Conservation (phyloP, 2,888 invertebrate genomes). For the Heliconius hortense region DNA sequence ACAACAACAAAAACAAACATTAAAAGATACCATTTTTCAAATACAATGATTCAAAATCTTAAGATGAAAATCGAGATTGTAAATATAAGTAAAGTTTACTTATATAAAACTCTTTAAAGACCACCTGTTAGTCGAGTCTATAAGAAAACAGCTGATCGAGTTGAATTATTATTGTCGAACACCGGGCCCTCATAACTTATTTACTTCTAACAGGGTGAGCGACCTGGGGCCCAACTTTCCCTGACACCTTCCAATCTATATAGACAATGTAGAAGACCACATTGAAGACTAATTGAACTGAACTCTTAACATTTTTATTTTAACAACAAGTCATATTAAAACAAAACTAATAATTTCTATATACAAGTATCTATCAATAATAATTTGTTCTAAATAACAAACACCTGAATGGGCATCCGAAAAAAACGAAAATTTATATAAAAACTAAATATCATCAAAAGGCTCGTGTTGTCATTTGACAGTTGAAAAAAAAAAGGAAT, state of each 20-base stretch:
- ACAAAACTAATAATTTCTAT: neutral
- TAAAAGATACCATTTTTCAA: constrained; percentile 44
- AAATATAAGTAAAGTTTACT: constrained; percentile 67
- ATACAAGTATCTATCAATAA: neutral
- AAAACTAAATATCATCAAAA: constrained; percentile 46
- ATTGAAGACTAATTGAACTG: constrained; percentile 13
- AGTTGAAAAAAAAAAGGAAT: constrained; percentile 46
- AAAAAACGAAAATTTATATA: constrained; percentile 33
- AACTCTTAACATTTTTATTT: neutral
- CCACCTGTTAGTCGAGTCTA: constrained; percentile 81
- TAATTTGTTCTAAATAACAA: neutral
- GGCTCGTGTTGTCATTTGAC: constrained; percentile 48
- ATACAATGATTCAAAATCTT: constrained; percentile 34
- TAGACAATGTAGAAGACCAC: constrained; percentile 22
- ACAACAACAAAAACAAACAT: too few species aligned
- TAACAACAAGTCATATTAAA: neutral
- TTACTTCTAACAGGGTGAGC: constrained; percentile 67
- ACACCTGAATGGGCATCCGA: constrained; percentile 22
- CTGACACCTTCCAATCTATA: constrained; percentile 36
- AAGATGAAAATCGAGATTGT: constrained; percentile 68
- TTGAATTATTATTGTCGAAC: constrained; percentile 78
- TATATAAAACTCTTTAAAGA: constrained; percentile 82
- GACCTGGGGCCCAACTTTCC: constrained; percentile 62
- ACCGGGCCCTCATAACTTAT: constrained; percentile 70
- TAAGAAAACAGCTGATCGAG: constrained; percentile 80